phyloP scores from a whole-genome alignment of 2,113 vertebrate species.

The Ovibos moschatus region DNA sequence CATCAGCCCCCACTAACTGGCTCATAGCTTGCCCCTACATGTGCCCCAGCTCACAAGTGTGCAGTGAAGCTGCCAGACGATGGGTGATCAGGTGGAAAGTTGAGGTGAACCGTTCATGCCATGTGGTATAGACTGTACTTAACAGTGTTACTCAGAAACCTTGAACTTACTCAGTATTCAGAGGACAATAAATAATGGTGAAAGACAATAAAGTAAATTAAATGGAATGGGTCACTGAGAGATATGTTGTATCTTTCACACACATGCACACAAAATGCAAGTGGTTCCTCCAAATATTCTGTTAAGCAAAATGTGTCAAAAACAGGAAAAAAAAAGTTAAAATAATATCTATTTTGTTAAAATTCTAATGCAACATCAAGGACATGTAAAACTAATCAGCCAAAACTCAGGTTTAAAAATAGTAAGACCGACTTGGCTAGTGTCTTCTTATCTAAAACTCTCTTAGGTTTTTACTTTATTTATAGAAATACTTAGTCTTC shows the following conservation, averaged over 20 bases:
- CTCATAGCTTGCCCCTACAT: accelerated
- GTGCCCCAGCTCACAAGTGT: neutral
- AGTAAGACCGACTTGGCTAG: neutral
- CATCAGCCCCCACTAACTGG: neutral
- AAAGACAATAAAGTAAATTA: neutral
- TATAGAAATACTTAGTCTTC: neutral
- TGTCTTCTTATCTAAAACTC: neutral
- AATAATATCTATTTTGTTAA: neutral
- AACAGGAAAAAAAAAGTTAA: neutral
- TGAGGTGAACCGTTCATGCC: neutral
- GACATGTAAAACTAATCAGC: neutral
- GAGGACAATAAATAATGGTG: neutral
- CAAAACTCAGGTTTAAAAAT: neutral
- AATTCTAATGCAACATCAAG: neutral
- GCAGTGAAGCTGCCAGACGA: neutral
- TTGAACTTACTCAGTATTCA: neutral
- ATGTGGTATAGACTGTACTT: neutral
- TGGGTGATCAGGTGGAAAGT: neutral
- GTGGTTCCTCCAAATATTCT: neutral
- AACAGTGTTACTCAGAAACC: neutral
- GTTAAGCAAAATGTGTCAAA: neutral
- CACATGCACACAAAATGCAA: neutral
- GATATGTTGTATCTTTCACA: neutral
- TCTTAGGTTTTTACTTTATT: neutral
- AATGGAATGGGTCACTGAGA: neutral